Evolutionary conservation across 2,797 vertebrate species (phyloP).

Genomic region (Perdix hodgsoniae): DNA sequence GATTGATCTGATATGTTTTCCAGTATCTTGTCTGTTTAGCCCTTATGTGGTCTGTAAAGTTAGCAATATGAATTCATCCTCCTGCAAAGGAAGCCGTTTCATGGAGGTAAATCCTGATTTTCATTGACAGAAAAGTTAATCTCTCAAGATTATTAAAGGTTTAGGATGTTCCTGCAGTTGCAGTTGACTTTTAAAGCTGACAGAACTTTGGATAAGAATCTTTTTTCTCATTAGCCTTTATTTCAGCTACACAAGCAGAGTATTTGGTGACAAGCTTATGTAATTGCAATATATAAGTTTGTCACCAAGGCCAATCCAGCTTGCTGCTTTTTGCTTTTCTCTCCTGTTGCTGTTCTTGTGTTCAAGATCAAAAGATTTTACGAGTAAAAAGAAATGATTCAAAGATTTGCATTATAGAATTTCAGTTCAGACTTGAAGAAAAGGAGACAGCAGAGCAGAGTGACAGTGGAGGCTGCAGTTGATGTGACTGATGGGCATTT

Average conservation of each 20-base stretch:
- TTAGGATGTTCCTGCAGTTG: constrained; percentile 40
- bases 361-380: not conserved
- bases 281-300: constrained; percentile 24
- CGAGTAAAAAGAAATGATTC: not conserved
- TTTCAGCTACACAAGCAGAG: constrained; percentile 7
- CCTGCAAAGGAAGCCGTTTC: not conserved
- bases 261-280: constrained; percentile 14
- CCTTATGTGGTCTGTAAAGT: constrained; percentile 4
- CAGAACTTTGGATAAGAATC: constrained; percentile 43
- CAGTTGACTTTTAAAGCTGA: constrained; percentile 45
- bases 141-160: constrained; percentile 19
- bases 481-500: not conserved
- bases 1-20: not conserved
- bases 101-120: constrained; percentile 19
- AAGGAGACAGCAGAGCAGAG: not conserved
- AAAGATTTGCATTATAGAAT: not conserved
- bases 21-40: not conserved
- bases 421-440: not conserved
- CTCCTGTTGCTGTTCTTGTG: not conserved
- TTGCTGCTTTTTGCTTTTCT: not conserved
- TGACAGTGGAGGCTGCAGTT: fast-evolving
- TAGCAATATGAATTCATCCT: not conserved
- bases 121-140: not conserved
- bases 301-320: constrained; percentile 17
- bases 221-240: constrained; percentile 43